Evolutionary conservation across 1,140 invertebrate species (phyloP), one percentile per base, ranked within the genome.

Genomic region (Sitodiplosis mosellana): DNA sequence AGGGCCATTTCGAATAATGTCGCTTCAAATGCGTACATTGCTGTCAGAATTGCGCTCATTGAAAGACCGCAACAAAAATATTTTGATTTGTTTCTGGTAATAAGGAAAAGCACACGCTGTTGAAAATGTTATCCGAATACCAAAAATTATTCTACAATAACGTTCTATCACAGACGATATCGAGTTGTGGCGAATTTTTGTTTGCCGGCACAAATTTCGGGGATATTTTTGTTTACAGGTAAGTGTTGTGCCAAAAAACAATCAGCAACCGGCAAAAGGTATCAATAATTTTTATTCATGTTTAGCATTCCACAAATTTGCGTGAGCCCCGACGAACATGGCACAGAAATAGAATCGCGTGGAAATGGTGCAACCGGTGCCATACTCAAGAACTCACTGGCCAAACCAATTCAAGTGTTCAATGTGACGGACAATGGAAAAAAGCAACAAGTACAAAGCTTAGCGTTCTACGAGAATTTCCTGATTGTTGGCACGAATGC

Each of bases 181-280:
- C 87, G 7, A 76, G 79, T 0, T 86, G 83, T 63, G 83, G 86
- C 12, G 78, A 80, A 61, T 86, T 78, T 68, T 71, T 93, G 27
- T 68, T 83, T 47, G 78, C 80, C 49, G 85, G 83, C 14, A 88
- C 86, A 68, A 80, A 82, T 55, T 89, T 86, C 64, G 86, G 87
- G 17, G 75, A 82, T 57, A 73, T 93, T 36, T 83, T 82, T 21
- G 66, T 87, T 41, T 89, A 80, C 64, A 80, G 83, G 87, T 91
- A 71, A 76, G 76, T 71, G n/a, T 50, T 40, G 49, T 48, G 52
- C 47, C 43, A 44, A 44, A 37, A 15, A 49, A 51, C 44, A 37
- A 45, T 20, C 43, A 15, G 5, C 17, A 48, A 38, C 36, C 53
- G 53, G 52, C 12, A 37, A 33, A 43, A 2, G 12, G 14, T 22